A percentile compares a stretch with the other conserved stretches of the same genome.
Evolutionary conservation across 2,888 invertebrate genomes (phyloP).

Genomic region (Idaea aversata): DNA sequence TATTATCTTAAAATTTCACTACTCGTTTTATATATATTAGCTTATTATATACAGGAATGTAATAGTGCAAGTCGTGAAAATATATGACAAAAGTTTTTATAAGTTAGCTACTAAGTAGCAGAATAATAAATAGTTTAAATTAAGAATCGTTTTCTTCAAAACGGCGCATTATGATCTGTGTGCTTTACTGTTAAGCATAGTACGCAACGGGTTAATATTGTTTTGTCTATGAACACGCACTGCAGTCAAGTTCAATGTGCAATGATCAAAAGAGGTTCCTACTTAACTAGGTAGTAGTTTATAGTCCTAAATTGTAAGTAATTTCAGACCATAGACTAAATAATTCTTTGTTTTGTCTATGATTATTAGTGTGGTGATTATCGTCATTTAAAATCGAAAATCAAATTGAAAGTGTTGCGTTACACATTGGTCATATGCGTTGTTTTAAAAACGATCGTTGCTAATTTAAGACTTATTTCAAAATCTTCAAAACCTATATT

Average conservation of each 20-base stretch:
- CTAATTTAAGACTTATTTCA: too few species aligned
- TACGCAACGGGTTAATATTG: too few species aligned
- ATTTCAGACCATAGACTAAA: too few species aligned
- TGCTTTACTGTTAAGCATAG: too few species aligned
- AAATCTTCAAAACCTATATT: too few species aligned
- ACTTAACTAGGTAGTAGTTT: background rate
- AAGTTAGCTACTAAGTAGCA: background rate
- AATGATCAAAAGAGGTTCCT: background rate
- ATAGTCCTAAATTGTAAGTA: too few species aligned
- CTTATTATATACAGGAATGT: constrained; percentile 60
- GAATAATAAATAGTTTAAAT: background rate
- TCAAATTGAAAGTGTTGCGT: background rate
- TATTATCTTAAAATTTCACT: constrained; percentile 58
- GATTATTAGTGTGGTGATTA: too few species aligned
- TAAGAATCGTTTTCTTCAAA: too few species aligned
- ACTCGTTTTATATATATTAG: constrained; percentile 54
- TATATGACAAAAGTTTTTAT: background rate
- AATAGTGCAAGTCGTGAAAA: constrained; percentile 41
- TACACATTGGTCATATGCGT: background rate
- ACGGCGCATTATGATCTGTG: too few species aligned
- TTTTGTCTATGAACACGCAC: too few species aligned
- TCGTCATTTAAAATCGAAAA: background rate
- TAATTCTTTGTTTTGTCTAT: too few species aligned
- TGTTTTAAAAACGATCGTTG: background rate
- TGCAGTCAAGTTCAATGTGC: background rate